phyloP scores from a whole-genome alignment of 2,888 invertebrate species.

The Nemurella pictetii region DNA sequence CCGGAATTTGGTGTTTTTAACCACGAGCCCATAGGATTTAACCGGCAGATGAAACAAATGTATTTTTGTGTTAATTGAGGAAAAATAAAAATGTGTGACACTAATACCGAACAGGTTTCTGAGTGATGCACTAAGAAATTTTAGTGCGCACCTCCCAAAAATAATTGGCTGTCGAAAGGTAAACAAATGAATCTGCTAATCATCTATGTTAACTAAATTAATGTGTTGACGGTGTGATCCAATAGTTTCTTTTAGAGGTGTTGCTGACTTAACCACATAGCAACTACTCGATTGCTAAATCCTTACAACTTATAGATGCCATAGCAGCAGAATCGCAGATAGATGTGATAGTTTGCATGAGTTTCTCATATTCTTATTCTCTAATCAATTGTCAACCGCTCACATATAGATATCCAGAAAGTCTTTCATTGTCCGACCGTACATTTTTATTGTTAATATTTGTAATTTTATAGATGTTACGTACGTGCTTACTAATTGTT shows the following conservation, averaged over 20 bases:
- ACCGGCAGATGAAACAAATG: no score
- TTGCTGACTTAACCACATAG: no score
- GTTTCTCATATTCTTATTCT: not conserved
- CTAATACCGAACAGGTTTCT: not conserved
- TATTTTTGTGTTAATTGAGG: not conserved
- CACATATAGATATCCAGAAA: not conserved
- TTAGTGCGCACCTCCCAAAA: not conserved
- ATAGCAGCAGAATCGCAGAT: not conserved
- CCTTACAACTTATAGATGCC: not conserved
- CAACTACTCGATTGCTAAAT: no score
- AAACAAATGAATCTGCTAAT: not conserved
- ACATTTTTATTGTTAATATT: not conserved
- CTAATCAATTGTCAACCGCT: not conserved
- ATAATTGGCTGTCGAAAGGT: not conserved
- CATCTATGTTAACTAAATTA: not conserved
- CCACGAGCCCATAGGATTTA: no score
- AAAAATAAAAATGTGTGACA: not conserved
- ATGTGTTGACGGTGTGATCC: not conserved
- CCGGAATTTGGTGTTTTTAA: no score
- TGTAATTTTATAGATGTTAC: constrained; percentile 15
- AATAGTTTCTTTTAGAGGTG: not conserved
- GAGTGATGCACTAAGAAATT: not conserved
- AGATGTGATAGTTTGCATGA: not conserved
- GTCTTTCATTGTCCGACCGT: not conserved
- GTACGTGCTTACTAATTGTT: not conserved